Percentiles rank a stretch among this genome's conserved stretches.
Evolutionary conservation across 2,113 vertebrate species (phyloP).

Genomic region (Miniopterus natalensis): DNA sequence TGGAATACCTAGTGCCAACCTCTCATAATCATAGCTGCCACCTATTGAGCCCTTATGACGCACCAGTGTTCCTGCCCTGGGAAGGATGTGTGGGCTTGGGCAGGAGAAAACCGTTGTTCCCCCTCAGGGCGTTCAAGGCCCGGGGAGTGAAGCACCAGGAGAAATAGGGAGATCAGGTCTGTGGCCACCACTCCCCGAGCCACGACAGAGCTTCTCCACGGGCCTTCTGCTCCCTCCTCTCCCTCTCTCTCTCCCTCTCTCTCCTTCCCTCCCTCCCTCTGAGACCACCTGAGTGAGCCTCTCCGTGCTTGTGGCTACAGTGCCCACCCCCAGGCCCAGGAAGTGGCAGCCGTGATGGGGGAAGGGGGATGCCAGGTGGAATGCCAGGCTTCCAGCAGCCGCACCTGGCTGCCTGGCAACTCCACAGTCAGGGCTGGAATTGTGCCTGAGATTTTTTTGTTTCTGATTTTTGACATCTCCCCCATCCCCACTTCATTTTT

Average conservation of each 20-base stretch:
- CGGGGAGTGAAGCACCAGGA: background rate
- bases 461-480: slow-evolving; percentile 60
- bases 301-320: background rate
- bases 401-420: slow-evolving; percentile 30
- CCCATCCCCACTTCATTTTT: background rate
- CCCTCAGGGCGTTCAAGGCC: background rate
- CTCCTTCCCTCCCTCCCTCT: background rate
- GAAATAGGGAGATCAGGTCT: background rate
- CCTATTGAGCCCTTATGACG: background rate
- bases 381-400: slow-evolving; percentile 64
- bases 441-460: slow-evolving; percentile 49
- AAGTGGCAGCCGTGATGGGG: background rate
- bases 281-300: background rate
- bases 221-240: background rate
- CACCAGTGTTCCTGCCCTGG: background rate
- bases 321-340: background rate
- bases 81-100: background rate
- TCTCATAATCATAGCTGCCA: background rate
- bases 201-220: background rate
- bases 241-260: background rate
- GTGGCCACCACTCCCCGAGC: background rate
- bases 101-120: background rate
- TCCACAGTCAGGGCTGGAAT: slow-evolving; percentile 55
- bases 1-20: background rate
- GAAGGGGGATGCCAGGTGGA: background rate